Evolutionary conservation across 2,888 invertebrate species (phyloP).

Genomic region (Drosophila incognita): DNA sequence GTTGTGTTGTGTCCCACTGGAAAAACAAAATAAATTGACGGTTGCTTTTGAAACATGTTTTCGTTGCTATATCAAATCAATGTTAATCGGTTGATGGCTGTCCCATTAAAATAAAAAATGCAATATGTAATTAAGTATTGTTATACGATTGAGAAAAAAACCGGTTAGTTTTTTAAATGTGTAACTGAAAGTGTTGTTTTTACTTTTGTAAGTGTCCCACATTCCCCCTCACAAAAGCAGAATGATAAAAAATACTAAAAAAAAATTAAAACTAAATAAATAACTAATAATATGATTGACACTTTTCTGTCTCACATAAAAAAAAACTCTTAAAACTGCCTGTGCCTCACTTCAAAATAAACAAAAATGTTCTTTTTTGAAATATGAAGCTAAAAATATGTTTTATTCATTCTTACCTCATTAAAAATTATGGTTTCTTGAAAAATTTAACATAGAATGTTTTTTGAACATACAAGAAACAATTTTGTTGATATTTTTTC

Average conservation of each 20-base stretch:
- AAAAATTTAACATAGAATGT: neutral
- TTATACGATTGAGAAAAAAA: neutral
- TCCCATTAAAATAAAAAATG: neutral
- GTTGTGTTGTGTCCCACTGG: neutral
- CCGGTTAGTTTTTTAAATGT: too few relatives aligned
- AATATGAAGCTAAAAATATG: neutral
- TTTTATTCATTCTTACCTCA: neutral
- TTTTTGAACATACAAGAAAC: neutral
- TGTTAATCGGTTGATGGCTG: neutral
- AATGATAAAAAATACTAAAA: too few relatives aligned
- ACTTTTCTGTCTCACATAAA: neutral
- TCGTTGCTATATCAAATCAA: neutral
- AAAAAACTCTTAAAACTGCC: neutral
- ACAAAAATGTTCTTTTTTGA: neutral
- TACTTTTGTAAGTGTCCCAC: neutral
- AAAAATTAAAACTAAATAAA: neutral
- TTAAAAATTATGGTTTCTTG: neutral
- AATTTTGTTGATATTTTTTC: neutral
- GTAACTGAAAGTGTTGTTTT: neutral
- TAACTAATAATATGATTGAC: rapidly evolving
- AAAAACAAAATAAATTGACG: neutral
- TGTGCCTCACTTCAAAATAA: neutral
- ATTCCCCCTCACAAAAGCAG: too few relatives aligned
- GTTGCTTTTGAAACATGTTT: neutral
- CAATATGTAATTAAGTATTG: neutral